Base-by-base conservation (phyloP, 1,140 invertebrate genomes). In the Venustaconcha ellipsiformis region DNA sequence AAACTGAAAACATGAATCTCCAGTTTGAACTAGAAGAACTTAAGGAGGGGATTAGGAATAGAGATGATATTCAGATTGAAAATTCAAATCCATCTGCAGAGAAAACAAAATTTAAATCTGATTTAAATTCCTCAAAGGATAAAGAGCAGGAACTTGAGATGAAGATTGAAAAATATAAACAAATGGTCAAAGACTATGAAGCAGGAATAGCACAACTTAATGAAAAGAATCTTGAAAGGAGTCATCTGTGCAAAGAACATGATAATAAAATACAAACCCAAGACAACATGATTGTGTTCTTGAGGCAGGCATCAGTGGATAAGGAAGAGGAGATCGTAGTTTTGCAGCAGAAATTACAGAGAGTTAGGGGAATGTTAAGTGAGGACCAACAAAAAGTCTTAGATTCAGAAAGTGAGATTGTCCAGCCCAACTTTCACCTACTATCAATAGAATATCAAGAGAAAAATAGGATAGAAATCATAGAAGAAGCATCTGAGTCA, bases 301-400 rank as follows among this genome's bases (percentile, higher is more conserved):
- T 87, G 15, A 67, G 80, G 48, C 76, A 83, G 63, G 77, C 37
- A 55, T 77, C 73, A 57, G 14, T 77, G 14, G 71, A 84, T 15
- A 84, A 83, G 69, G 83, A 86, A n/a, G 57, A 80, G 17, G 76
- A 82, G 64, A 74, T 86, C 18, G 59, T 30, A 63, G 74, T 74
- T 8, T 18, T 82, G 6, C 58, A 76, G 60, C 65, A 70, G 67
- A 83, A 83, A 72, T 70, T 84, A 57, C 63, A 68, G 18, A 65
- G 62, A 57, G 78, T 81, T 14, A 62, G 71, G 18, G 76, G 78
- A 14, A 65, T 83, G 1, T 67, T 84, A 18, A 74, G 78, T n/a
- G 67, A 83, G 56, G 76, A 84, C 23, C 69, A 75, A 66, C 63
- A 78, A 0, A 56, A 70, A 4, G n/a, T 83, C 2, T 67, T 74